Conservation (phyloP, 2,113 vertebrate species). For the Cacatua alba region DNA sequence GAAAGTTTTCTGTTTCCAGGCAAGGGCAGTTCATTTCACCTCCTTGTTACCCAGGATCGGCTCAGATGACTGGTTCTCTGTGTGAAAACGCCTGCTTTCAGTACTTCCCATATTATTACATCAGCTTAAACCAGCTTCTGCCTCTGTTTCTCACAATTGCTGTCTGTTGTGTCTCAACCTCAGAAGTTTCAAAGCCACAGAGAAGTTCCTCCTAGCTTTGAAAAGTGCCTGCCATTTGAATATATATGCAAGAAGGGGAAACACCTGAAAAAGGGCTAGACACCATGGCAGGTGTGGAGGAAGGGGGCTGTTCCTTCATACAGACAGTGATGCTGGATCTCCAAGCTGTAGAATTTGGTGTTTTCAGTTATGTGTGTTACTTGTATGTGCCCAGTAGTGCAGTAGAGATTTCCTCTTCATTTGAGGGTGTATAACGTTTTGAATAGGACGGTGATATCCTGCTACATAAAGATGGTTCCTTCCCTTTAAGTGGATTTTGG, state of each 20-base stretch:
- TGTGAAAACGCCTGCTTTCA: not conserved
- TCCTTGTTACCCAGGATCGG: not conserved
- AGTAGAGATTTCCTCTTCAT: not conserved
- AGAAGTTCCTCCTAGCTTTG: not conserved
- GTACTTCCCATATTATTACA: not conserved
- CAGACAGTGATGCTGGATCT: not conserved
- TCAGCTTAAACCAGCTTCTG: not conserved
- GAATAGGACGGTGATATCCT: not conserved
- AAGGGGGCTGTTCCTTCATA: not conserved
- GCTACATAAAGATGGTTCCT: not conserved
- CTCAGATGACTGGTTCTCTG: not conserved
- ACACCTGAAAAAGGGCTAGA: not conserved
- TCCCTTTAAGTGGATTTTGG: not conserved
- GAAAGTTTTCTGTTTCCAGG: not conserved
- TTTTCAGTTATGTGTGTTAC: not conserved
- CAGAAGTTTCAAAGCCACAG: not conserved
- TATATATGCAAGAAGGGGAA: not conserved
- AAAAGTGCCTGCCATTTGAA: not conserved
- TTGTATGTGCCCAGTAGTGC: not conserved
- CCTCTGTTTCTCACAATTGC: not conserved
- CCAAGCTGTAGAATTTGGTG: not conserved
- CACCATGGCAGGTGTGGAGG: fast-evolving
- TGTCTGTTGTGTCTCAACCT: not conserved
- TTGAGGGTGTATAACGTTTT: not conserved
- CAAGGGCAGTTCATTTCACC: not conserved